phyloP scores from a whole-genome alignment of 2,888 invertebrate genomes.

The Cephalotes varians region DNA sequence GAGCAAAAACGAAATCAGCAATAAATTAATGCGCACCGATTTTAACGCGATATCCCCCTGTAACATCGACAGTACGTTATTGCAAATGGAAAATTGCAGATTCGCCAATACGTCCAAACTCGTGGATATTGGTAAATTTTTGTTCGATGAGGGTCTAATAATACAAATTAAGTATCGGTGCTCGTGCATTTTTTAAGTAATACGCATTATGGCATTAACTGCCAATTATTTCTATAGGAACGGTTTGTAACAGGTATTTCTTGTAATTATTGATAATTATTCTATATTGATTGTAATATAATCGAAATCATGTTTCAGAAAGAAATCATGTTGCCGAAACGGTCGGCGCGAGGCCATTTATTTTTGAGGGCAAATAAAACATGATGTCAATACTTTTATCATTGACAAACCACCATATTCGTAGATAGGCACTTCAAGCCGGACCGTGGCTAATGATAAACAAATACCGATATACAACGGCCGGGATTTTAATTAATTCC shows the following conservation, averaged over 20 bases:
- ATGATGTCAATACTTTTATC: slow-evolving; percentile 56
- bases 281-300: neutral
- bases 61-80: slow-evolving; percentile 23
- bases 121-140: slow-evolving; percentile 47
- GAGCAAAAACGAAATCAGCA: slow-evolving; percentile 48
- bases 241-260: neutral
- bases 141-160: slow-evolving; percentile 36
- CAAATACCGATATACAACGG: slow-evolving; percentile 61
- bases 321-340: neutral
- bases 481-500: slow-evolving; percentile 73
- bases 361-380: slow-evolving; percentile 38
- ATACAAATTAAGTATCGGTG: slow-evolving; percentile 42
- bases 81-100: slow-evolving; percentile 43
- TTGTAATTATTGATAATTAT: slow-evolving; percentile 35
- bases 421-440: slow-evolving; percentile 26
- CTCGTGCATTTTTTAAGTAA: slow-evolving; percentile 7
- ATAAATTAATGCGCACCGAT: slow-evolving; percentile 53
- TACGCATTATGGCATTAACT: slow-evolving; percentile 25
- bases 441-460: slow-evolving; percentile 57
- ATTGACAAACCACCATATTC: slow-evolving; percentile 31
- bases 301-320: slow-evolving; percentile 19
- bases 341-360: neutral
- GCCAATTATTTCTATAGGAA: slow-evolving; percentile 18
- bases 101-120: slow-evolving; percentile 42
- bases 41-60: slow-evolving; percentile 45